A percentile compares a stretch with the other conserved stretches of the same genome.
Conservation (phyloP, 2,797 vertebrate genomes). For the Lacerta viridis region DNA sequence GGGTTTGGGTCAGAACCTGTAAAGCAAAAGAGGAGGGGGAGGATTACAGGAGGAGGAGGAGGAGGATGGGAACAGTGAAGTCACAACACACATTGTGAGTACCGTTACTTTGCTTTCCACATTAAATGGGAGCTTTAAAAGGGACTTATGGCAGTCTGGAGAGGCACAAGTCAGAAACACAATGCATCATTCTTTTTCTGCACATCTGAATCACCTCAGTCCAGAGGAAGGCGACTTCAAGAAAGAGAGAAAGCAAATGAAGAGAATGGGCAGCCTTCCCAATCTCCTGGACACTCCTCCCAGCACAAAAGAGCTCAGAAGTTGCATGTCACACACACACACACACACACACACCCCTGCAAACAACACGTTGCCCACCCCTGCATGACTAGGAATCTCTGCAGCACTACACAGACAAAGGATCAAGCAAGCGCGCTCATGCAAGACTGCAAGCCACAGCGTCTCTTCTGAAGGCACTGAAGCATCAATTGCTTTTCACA, state of each 20-base stretch:
- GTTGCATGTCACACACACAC: not conserved
- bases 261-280: not conserved
- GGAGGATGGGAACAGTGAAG: not conserved
- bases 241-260: not conserved
- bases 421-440: not conserved
- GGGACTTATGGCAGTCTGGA: not conserved
- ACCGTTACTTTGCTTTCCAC: not conserved
- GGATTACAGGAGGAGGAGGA: not conserved
- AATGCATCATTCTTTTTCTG: not conserved
- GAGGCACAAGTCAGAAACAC: not conserved
- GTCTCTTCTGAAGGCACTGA: not conserved
- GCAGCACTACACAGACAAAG: not conserved
- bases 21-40: not conserved
- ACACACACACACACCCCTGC: too few relatives aligned
- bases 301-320: not conserved
- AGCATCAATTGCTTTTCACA: rapidly evolving
- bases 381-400: slow-evolving; percentile 37
- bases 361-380: slow-evolving; percentile 2
- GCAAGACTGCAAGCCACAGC: rapidly evolving
- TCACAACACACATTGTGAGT: not conserved
- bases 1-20: not conserved
- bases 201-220: slow-evolving; percentile 11
- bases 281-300: not conserved
- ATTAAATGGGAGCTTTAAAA: not conserved
- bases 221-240: not conserved